Evolutionary conservation across 2,797 vertebrate genomes (phyloP), one percentile per base, ranked within the genome.

Genomic region (Amniataba percoides): DNA sequence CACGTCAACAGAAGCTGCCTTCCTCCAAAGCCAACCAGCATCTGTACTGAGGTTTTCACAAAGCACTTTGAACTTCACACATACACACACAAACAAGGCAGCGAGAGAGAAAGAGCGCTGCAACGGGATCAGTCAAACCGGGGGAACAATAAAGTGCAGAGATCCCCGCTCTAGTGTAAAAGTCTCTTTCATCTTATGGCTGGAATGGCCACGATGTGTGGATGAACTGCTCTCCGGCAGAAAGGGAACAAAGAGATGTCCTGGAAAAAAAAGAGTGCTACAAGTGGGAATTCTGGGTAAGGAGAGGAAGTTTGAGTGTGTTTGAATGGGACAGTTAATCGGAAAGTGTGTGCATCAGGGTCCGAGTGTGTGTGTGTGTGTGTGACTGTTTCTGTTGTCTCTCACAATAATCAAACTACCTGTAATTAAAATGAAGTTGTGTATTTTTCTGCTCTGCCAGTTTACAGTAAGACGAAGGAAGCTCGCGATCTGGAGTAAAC

Each of bases 131-230:
- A 72, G 71, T 25, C 18, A 18, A 77, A 80, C 59, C 36, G 16
- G n/a, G 42, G 69, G 78, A 82, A 66, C 66, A 82, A 69, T 78
- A 52, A 64, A 84, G 79, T n/a, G 7, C 40, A 25, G 13, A 48
- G 48, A 53, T 80, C 72, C 49, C 34, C 46, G n/a, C 45, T 21
- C 71, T 23, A 27, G 51, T 71, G 59, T 64, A 27, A 66, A 87
- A 89, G 78, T 74, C 65, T 81, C 70, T 87, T 84, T 89, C 56
- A 87, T 89, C 80, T 85, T 58, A 52, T 51, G 42, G 64, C 79
- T 74, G 31, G 7, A 67, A 63, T 68, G 63, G 19, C 60, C 68
- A 57, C 53, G 59, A 31, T 67, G 36, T 42, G 62, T 15, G 15
- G 57, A 71, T 51, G 34, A 70, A 23, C 25, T 56, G 6, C 51